Percentiles rank a stretch among this genome's conserved stretches.
Evolutionary conservation across 1,140 invertebrate species (phyloP).

Genomic region (Macrostomum lignano): DNA sequence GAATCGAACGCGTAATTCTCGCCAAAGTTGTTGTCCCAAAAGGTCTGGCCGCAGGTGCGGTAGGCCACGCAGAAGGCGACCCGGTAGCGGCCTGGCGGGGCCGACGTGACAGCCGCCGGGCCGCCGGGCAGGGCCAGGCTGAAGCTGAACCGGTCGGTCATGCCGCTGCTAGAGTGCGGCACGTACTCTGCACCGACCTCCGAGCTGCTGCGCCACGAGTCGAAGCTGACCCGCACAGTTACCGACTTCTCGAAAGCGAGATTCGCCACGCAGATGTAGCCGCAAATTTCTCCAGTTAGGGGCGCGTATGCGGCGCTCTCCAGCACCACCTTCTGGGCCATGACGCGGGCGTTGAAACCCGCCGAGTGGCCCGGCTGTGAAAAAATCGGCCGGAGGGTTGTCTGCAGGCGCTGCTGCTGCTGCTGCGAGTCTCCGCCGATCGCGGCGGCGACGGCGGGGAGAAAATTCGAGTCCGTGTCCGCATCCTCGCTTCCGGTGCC

Average conservation of each 20-base stretch:
- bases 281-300: slow-evolving; percentile 53
- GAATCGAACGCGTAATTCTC: slow-evolving; percentile 39
- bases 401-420: too few relatives aligned
- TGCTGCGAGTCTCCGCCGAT: too few relatives aligned
- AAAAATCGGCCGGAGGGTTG: too few relatives aligned
- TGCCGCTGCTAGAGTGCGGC: slow-evolving; percentile 58
- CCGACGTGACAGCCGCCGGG: slow-evolving; percentile 37
- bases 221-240: slow-evolving; percentile 50
- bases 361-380: too few relatives aligned
- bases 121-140: slow-evolving; percentile 34
- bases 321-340: too few relatives aligned
- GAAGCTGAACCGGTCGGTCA: slow-evolving; percentile 54
- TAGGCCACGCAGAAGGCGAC: too few relatives aligned
- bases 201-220: slow-evolving; percentile 50
- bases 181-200: slow-evolving; percentile 50
- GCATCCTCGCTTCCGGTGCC: too few relatives aligned
- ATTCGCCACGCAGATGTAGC: slow-evolving; percentile 64
- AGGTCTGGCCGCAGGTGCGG: slow-evolving; percentile 42
- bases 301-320: too few relatives aligned
- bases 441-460: too few relatives aligned
- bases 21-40: slow-evolving; percentile 63
- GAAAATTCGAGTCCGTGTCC: too few relatives aligned
- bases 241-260: slow-evolving; percentile 66
- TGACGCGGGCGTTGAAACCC: too few relatives aligned
- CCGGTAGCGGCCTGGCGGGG: too few relatives aligned